Evolutionary conservation across 2,888 invertebrate species (phyloP), one percentile per base, ranked within the genome.

Genomic region (Lepidocyrtinus sp.): DNA sequence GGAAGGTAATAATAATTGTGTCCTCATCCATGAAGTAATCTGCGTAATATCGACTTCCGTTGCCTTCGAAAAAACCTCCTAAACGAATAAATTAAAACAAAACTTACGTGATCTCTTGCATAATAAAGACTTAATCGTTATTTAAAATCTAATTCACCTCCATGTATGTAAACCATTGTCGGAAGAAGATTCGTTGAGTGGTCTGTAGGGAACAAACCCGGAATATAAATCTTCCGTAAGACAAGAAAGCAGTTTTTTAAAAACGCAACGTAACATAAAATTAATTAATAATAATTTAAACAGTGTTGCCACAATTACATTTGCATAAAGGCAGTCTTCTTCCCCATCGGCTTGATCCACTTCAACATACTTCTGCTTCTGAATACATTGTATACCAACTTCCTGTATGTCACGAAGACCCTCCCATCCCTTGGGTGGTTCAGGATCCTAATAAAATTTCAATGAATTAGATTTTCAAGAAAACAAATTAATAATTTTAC

Each of bases 11-110:
- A 1, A 84, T 36, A 12, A 7, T 36, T 36, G 36, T 12, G 36
- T 36, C 36, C 72, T 82, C 81, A 45, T 84, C 84, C 82, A 82
- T 82, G 36, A 84, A 81, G 50, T 84, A 84, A 15, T 82, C 77
- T 17, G 75, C 69, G 1, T 82, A 82, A 50, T 82, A 84, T 17
- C 78, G 63, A 26, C 81, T 81, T 17, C 82, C 82, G 21, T 84
- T 84, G 1, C 84, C 84, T 50, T 61, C 73, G 0, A 21, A 3
- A 15, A 73, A 81, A 0, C 81, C 81, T n/a, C 50, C 50, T 7
- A 2, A 2, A 7, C 17, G 50, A 50, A 50, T 12, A 50, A n/a
- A 36, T 36, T n/a, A n/a, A n/a, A n/a, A n/a, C n/a, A n/a, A n/a
- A n/a, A n/a, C n/a, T n/a, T n/a, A n/a, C n/a, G n/a, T n/a, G n/a